Percentiles rank a stretch among this genome's conserved stretches.
phyloP scores from a whole-genome alignment of 2,888 invertebrate species.

The Melikaiella ostensackeni region DNA sequence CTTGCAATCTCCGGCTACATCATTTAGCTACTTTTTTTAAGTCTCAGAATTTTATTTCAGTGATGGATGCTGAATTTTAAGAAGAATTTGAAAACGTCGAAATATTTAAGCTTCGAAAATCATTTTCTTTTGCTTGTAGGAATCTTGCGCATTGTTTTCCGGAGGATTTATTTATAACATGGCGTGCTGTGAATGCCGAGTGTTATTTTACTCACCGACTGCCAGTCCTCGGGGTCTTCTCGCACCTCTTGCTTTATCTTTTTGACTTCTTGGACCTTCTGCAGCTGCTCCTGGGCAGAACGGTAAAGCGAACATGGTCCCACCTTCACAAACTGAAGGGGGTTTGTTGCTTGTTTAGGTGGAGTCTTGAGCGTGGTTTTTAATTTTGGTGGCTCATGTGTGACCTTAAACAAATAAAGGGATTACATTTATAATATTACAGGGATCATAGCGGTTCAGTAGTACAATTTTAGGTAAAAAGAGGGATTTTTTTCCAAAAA shows the following conservation, averaged over 20 bases:
- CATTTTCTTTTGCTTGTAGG: background rate
- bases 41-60: no score
- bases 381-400: slow-evolving; percentile 75
- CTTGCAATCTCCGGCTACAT: background rate
- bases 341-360: slow-evolving; percentile 90
- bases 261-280: slow-evolving; percentile 91
- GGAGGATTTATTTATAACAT: background rate
- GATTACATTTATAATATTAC: background rate
- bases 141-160: background rate
- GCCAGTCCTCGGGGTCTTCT: slow-evolving; percentile 94
- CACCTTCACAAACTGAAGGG: slow-evolving; percentile 92
- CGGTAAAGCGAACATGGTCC: slow-evolving; percentile 92
- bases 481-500: no score
- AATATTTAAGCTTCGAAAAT: background rate
- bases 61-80: no score
- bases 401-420: slow-evolving; percentile 61
- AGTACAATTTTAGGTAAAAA: no score
- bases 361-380: slow-evolving; percentile 80
- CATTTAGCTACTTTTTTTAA: background rate
- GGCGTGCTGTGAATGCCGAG: background rate
- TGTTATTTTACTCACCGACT: slow-evolving; percentile 83
- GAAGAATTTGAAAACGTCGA: no score
- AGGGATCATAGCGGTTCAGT: no score
- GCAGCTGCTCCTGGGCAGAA: slow-evolving; percentile 90
- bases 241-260: slow-evolving; percentile 88